These are phyloP conservation scores for Bombus soroeensis DNA, from an alignment of 1,140 invertebrate genomes.

Conservation along the genomic window DNA sequence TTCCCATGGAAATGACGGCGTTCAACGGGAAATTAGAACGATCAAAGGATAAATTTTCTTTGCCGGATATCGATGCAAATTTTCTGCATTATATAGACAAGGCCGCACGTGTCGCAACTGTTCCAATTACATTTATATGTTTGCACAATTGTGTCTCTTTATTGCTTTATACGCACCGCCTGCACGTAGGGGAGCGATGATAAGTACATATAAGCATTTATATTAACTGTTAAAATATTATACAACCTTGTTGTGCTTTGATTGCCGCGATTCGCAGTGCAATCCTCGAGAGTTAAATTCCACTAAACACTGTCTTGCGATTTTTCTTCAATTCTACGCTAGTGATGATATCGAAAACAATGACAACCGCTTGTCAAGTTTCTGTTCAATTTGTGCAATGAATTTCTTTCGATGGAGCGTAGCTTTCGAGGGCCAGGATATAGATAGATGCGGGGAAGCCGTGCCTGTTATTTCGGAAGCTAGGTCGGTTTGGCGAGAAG, in stretches of 20 bases:
- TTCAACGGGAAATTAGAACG: conserved; percentile 10
- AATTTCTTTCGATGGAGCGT: neutral
- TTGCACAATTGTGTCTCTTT: conserved; percentile 44
- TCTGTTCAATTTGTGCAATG: neutral
- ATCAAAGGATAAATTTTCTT: conserved; percentile 14
- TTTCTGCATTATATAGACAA: conserved; percentile 35
- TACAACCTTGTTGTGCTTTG: conserved; percentile 1
- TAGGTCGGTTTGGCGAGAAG: neutral
- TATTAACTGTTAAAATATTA: conserved; percentile 39
- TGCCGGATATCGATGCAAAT: conserved; percentile 29
- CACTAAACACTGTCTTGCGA: neutral
- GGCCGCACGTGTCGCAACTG: conserved; percentile 48
- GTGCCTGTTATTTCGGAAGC: conserved; percentile 2
- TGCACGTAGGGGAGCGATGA: conserved; percentile 1
- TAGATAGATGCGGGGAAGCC: neutral
- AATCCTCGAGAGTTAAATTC: neutral
- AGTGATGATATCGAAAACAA: neutral
- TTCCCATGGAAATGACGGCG: neutral
- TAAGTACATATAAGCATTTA: conserved; percentile 30
- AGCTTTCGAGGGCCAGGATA: neutral
- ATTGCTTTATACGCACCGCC: neutral
- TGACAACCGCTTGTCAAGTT: too few species aligned
- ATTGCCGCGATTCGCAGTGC: neutral
- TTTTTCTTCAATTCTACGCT: neutral
- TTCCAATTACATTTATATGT: conserved; percentile 47